Base-by-base conservation (phyloP, 30 jellyfish, hydroid and myxozoan genomes). In the Calvadosia cruxmelitensis region DNA sequence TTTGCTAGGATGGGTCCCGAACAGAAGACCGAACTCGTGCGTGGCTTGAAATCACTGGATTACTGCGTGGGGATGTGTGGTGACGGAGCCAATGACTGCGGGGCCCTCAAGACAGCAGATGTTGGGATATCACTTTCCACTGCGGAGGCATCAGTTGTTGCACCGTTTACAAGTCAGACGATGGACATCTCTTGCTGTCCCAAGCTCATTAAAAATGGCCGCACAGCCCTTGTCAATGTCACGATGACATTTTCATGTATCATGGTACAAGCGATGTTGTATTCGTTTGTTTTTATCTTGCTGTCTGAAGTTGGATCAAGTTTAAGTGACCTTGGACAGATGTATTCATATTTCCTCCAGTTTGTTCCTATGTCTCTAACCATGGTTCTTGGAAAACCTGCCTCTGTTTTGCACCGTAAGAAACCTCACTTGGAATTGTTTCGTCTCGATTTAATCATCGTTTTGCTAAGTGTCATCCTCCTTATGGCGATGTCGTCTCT, bases 41-140 rank as follows among this genome's bases (percentile, higher is more conserved):
- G 67, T 28, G 86, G 67, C 30, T 51, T 64, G 53, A 68, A 64
- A 48, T 33, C 50, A 28, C 33, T 76, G 24, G 86, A 84, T 20
- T 76, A 76, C 68, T 36, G 82, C 3, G 86, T 76, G 2, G 68
- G 86, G n/a, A 65, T 76, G 86, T 76, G 86, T 48, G 86, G 86
- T 12, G 86, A 76, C 51, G 86, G 86, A 3, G 86, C 86, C 49
- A 76, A 76, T 51, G 86, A 76, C 52, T 76, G 86, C 33, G 83
- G 83, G 0, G 86, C 86, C 0, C 74, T 76, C 3, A 67, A 67
- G 67, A 84, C 73, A n/a, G 86, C 86, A 16, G 50, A 76, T 48
- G 84, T 73, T 29, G 86, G 86, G 2, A 76, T 76, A 5, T 76
- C 86, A 0, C 69, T 76, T 0, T 64, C 86, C 1, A 49, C 35